A percentile compares a stretch with the other conserved stretches of the same genome.
phyloP scores from a whole-genome alignment of 2,113 vertebrate species.

The Chauna torquata region DNA sequence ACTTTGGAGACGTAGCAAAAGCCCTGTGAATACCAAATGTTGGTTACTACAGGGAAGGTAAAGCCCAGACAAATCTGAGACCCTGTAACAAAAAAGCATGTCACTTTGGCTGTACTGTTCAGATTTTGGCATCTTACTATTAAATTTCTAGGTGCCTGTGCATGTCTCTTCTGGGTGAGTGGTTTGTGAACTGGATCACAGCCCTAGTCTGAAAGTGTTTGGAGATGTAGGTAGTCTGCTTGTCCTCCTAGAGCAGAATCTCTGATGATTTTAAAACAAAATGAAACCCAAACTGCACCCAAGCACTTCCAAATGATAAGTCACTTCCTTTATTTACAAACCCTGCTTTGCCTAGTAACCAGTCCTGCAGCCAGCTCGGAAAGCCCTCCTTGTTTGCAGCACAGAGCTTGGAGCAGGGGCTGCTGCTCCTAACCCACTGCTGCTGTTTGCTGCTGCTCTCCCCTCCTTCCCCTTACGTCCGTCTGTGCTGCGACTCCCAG shows the following conservation, averaged over 20 bases:
- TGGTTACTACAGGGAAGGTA: background rate
- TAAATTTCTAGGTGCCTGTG: fast-evolving
- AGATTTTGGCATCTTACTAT: background rate
- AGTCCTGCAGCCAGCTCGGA: background rate
- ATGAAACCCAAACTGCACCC: background rate
- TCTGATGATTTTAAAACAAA: background rate
- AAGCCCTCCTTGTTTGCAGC: background rate
- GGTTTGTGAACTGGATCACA: fast-evolving
- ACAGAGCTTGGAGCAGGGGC: background rate
- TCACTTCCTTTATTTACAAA: background rate
- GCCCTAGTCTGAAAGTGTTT: background rate
- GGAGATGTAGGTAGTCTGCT: background rate
- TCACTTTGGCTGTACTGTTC: background rate
- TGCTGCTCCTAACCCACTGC: background rate
- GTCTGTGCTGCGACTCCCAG: background rate
- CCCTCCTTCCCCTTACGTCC: too few species aligned
- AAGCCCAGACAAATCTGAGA: background rate
- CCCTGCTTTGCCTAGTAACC: background rate
- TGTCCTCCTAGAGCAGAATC: background rate
- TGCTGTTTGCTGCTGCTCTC: background rate
- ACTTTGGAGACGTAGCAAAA: background rate
- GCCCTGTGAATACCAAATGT: background rate
- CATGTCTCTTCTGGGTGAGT: fast-evolving
- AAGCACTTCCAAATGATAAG: background rate
- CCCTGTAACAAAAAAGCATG: background rate